Evolutionary conservation across 2,888 invertebrate genomes (phyloP), one percentile per base, ranked within the genome.

Genomic region (Rapana venosa): DNA sequence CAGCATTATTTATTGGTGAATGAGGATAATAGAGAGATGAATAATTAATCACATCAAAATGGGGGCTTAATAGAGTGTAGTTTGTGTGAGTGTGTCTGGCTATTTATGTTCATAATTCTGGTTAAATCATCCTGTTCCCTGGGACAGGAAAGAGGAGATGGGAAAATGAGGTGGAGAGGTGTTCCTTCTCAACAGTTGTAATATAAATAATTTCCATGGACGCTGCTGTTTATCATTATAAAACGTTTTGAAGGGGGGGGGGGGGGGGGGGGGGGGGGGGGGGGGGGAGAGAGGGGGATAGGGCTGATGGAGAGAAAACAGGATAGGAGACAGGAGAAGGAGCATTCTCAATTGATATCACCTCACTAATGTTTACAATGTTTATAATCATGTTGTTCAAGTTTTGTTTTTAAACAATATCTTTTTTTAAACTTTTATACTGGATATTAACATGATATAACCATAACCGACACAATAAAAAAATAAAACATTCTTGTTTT

Each of bases 41-140:
- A 88, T 88, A 88, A 88, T 88, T 88, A 88, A 88, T 88, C 84
- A 85, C 88, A 70, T 70, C 70, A 88, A 88, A 88, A 88, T 88
- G 58, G 88, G 70, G 74, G n/a, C 83, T 88, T 88, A 88, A 88
- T 88, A 88, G 88, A 84, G 84, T 88, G 88, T 36, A 88, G 88
- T 88, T 84, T 85, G 84, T 84, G 84, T 30, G 88, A 85, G 47
- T 1, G 88, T 26, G 11, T n/a, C 32, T 6, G 6, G 58, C 79
- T 88, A 81, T 88, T 88, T 88, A 61, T 58, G 88, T n/a, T 81
- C 1, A 32, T 58, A 58, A 58, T 88, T 81, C 58, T 81, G 56
- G n/a, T 1, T 13, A 58, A 56, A 58, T 56, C n/a, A 30, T 6
- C 1, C 30, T 30, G 30, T 85, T 58, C n/a, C 58, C 8, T n/a